Percentiles rank a stretch among this genome's conserved stretches.
These are phyloP conservation scores for Saguinus imperator DNA, from an alignment of 2,113 vertebrate species.

Conservation along the genomic window DNA sequence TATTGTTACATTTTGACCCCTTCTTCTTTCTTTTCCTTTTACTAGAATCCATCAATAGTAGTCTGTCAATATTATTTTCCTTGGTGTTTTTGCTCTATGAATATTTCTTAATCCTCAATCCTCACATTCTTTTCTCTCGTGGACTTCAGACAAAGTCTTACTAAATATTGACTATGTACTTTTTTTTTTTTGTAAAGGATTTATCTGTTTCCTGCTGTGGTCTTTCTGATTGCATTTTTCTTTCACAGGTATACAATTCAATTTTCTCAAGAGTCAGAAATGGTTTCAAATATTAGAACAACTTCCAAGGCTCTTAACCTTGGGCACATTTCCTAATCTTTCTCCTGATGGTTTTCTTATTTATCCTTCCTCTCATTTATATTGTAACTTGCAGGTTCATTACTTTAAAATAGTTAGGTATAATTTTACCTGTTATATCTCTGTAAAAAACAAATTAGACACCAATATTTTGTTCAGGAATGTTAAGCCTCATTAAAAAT, in stretches of 20 bases:
- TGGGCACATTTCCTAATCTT: background rate
- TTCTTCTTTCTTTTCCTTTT: background rate
- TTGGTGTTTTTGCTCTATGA: background rate
- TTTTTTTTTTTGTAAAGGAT: slow-evolving; percentile 1
- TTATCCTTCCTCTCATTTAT: background rate
- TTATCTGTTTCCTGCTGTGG: slow-evolving; percentile 38
- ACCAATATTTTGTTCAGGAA: background rate
- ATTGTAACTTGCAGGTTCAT: background rate
- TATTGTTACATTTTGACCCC: background rate
- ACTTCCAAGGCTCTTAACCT: slow-evolving; percentile 22
- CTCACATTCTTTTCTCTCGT: background rate
- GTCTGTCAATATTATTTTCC: background rate
- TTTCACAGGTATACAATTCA: background rate
- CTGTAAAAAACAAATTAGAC: background rate
- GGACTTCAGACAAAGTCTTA: slow-evolving; percentile 41
- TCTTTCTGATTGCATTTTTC: slow-evolving; percentile 30
- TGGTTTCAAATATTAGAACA: slow-evolving; percentile 37
- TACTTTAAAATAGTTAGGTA: background rate
- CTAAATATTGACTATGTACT: slow-evolving; percentile 30
- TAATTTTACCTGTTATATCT: background rate
- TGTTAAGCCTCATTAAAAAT: background rate
- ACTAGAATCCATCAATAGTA: background rate
- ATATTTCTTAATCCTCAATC: slow-evolving; percentile 15
- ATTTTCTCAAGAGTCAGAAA: slow-evolving; percentile 41
- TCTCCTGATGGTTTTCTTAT: background rate